Evolutionary conservation across 2,797 vertebrate species (phyloP).

Genomic region (Sebastes matsubarae): DNA sequence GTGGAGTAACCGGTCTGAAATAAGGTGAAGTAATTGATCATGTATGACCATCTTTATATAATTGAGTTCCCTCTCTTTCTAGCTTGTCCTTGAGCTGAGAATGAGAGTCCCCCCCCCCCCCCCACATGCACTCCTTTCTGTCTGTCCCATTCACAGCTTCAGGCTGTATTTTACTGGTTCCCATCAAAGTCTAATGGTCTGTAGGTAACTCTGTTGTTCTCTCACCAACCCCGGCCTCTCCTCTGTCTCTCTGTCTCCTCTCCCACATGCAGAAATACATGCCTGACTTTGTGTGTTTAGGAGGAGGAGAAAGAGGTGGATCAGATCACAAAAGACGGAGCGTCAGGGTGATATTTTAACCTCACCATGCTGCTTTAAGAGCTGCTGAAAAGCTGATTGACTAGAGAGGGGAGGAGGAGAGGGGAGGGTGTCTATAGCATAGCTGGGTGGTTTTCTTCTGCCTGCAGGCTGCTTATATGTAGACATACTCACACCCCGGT

Average conservation of each 20-base stretch:
- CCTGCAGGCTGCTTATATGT: slow-evolving; percentile 30
- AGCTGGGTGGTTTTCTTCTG: slow-evolving; percentile 20
- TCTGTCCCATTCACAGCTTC: slow-evolving; percentile 70
- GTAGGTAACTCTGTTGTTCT: slow-evolving; percentile 80
- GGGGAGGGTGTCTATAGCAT: slow-evolving; percentile 27
- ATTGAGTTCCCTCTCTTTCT: background rate
- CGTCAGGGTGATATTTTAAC: slow-evolving; percentile 77
- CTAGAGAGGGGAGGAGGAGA: slow-evolving; percentile 7
- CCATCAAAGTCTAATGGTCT: slow-evolving; percentile 79
- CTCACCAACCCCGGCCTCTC: slow-evolving; percentile 46
- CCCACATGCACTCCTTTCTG: background rate
- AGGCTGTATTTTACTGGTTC: slow-evolving; percentile 75
- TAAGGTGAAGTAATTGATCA: background rate
- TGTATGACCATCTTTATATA: background rate
- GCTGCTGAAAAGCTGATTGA: slow-evolving; percentile 73
- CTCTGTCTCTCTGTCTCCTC: background rate
- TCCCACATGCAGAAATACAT: background rate
- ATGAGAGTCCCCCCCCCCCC: background rate
- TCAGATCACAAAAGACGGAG: slow-evolving; percentile 57
- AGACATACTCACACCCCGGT: slow-evolving; percentile 11
- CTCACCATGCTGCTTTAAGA: slow-evolving; percentile 59
- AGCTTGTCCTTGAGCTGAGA: slow-evolving; percentile 8
- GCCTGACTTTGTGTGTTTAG: slow-evolving; percentile 5
- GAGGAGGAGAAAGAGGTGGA: slow-evolving; percentile 36
- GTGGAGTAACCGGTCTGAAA: background rate